Conservation (phyloP, 1,140 invertebrate genomes). For the Monochamus saltuarius region DNA sequence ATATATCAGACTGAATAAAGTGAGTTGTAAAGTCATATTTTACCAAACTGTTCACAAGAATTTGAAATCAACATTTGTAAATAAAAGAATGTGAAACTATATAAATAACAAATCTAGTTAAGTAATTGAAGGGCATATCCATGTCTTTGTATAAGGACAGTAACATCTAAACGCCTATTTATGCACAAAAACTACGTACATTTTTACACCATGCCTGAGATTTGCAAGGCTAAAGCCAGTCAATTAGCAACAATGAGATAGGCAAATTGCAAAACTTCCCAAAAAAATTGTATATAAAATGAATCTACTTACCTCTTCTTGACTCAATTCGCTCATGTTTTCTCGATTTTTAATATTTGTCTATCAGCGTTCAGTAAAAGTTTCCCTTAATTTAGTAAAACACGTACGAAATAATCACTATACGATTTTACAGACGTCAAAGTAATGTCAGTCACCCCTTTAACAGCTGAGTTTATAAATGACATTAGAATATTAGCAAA, state of each 20-base stretch:
- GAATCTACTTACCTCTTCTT: conserved; percentile 66
- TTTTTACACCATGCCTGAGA: conserved; percentile 5
- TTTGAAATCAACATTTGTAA: no score
- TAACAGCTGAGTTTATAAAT: conserved; percentile 43
- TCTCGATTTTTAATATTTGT: neutral
- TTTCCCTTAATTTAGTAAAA: conserved; percentile 14
- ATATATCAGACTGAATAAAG: no score
- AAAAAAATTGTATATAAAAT: conserved; percentile 19
- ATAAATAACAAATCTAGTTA: no score
- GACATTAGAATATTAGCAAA: conserved; percentile 37
- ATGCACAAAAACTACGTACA: neutral
- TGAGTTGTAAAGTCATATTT: no score
- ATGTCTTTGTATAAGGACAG: neutral
- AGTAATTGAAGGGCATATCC: neutral
- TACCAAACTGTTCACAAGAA: no score
- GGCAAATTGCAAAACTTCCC: conserved; percentile 18
- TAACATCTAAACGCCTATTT: neutral
- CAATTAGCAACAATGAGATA: conserved; percentile 25
- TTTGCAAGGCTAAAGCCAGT: conserved; percentile 12
- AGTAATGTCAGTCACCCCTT: conserved; percentile 46
- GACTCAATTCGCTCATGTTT: conserved; percentile 69
- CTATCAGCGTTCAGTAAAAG: neutral
- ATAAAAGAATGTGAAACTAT: no score
- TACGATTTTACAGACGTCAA: conserved; percentile 42
- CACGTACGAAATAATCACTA: conserved; percentile 30